Conservation (phyloP, 2,113 vertebrate species). For the Dryoscopus gambensis region DNA sequence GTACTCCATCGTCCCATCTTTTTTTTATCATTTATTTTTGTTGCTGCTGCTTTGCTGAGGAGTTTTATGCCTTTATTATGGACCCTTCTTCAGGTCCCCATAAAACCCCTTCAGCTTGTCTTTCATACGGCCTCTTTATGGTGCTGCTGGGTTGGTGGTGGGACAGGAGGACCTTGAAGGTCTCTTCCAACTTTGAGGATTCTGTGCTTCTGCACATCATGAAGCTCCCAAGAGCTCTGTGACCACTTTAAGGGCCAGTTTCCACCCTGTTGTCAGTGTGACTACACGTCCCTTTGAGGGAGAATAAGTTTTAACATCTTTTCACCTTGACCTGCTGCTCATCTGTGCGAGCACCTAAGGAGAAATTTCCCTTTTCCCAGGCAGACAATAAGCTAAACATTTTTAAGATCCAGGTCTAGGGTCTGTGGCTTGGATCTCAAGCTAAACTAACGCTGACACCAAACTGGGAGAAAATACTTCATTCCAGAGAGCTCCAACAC, state of each 20-base stretch:
- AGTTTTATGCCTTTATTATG: neutral
- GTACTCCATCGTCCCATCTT: accelerated
- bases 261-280: neutral
- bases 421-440: neutral
- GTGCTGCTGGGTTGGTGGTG: neutral
- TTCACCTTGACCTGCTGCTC: neutral
- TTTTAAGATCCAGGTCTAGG: neutral
- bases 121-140: neutral
- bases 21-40: too few species aligned
- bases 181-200: too few species aligned
- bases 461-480: neutral
- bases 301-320: neutral
- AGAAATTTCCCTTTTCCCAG: neutral
- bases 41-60: neutral
- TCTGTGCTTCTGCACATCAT: neutral
- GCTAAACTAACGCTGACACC: neutral
- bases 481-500: neutral
- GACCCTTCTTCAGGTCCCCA: neutral
- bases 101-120: neutral
- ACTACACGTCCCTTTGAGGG: neutral
- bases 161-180: neutral
- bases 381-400: neutral
- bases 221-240: neutral
- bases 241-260: neutral
- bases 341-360: neutral